Evolutionary conservation across 2,113 vertebrate genomes (phyloP).

Genomic region (Micromys minutus): DNA sequence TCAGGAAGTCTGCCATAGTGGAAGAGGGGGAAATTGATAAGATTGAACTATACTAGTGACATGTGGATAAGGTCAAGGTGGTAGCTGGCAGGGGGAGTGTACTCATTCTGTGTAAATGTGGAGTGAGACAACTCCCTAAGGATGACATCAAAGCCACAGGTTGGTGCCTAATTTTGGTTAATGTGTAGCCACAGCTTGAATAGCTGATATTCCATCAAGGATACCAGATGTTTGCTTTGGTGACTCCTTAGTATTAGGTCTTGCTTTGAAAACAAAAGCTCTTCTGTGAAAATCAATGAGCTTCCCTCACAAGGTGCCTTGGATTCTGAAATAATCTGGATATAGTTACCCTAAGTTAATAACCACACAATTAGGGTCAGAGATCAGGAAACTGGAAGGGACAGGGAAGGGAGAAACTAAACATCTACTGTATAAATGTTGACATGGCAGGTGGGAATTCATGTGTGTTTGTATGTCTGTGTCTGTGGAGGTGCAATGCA

Average conservation of each 20-base stretch:
- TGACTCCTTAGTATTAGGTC: neutral
- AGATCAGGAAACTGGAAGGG: neutral
- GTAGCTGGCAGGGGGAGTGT: neutral
- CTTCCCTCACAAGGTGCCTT: neutral
- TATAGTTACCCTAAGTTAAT: neutral
- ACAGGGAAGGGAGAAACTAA: neutral
- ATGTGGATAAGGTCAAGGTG: neutral
- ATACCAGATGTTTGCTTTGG: neutral
- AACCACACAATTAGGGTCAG: neutral
- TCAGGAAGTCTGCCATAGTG: neutral
- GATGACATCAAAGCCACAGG: neutral
- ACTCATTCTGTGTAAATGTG: neutral
- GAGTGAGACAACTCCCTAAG: neutral
- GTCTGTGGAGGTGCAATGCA: too few species aligned
- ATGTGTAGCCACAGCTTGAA: neutral
- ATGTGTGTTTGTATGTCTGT: neutral
- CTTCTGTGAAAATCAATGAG: constrained; percentile 23
- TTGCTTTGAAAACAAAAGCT: neutral
- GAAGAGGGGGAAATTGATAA: neutral
- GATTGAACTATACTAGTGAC: neutral
- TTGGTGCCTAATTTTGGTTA: neutral
- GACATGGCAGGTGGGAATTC: neutral
- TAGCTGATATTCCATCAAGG: neutral
- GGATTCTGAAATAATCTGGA: constrained; percentile 14
- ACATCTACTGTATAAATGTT: neutral